Base-by-base conservation (phyloP, 2,888 invertebrate species). In the Nipponacmea schrenckii region DNA sequence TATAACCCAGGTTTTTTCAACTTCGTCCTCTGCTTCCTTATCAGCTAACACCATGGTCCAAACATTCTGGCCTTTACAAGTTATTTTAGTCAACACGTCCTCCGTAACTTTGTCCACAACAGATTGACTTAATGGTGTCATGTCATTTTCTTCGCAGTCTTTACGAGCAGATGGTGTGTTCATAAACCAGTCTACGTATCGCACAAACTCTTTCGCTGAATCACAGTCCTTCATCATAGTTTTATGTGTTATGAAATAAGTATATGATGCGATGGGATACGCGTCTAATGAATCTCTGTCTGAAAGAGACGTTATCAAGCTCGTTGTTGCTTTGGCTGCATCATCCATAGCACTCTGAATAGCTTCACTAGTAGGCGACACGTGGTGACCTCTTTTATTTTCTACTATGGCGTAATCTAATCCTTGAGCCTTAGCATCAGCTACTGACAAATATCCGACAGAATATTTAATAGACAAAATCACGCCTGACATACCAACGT, bases 141-240 rank as follows among this genome's bases (percentile, higher is more conserved):
- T 82, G 4, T 72, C 65, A 15, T 77, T 65, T 0, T 68, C 56
- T 5, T 64, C 67, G 39, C 82, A 79, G 8, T 77, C 75, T 0
- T 69, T 2, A 14, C 72, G 62, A 0, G 84, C 80, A 5, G 65
- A 50, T 3, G 62, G n/a, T 0, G 75, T 73, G 2, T 64, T 74
- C 48, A 81, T 71, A 65, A 83, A 81, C 86, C 86, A 87, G n/a
- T 80, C 69, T 1, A 83, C 73, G 67, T 83, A 87, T 17, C 86
- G 75, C n/a, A 83, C 76, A 17, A 88, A 75, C 72, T 87, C 87
- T 31, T 77, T 79, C 17, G 83, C 81, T 2, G 77, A 68, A 1
- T 73, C 73, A 73, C 88, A 88, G 64, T 81, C 71, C 12, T 24
- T 63, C 74, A 77, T 81, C 20, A 56, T 62, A 2, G 76, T 75